Evolutionary conservation across 2,797 vertebrate species (phyloP).

Genomic region (Sebastes nivosus): DNA sequence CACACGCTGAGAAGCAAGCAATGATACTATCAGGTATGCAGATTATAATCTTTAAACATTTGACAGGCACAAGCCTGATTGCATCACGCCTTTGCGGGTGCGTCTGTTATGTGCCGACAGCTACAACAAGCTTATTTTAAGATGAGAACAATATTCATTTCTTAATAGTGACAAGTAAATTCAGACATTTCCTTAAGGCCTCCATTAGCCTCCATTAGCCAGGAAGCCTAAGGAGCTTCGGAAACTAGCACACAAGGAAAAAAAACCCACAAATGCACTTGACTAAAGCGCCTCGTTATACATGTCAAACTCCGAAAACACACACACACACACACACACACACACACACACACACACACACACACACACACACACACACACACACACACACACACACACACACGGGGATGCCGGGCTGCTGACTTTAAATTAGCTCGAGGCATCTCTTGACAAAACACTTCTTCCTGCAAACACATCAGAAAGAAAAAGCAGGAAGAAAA

Average conservation of each 20-base stretch:
- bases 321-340: too few relatives aligned
- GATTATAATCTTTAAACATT: background rate
- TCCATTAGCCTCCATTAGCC: background rate
- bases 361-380: too few relatives aligned
- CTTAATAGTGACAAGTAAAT: background rate
- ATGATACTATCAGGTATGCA: background rate
- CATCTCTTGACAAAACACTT: slow-evolving; percentile 33
- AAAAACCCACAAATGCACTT: background rate
- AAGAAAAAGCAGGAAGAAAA: slow-evolving; percentile 12
- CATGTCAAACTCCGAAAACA: slow-evolving; percentile 5
- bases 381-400: too few relatives aligned
- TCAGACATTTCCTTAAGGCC: slow-evolving; percentile 10
- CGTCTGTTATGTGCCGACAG: background rate
- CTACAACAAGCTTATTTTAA: background rate
- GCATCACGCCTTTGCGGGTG: background rate
- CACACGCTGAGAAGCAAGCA: background rate
- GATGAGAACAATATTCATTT: background rate
- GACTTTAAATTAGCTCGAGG: slow-evolving; percentile 32
- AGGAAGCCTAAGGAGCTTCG: background rate
- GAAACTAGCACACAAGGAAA: background rate
- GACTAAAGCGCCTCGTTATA: slow-evolving; percentile 40
- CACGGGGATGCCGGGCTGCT: background rate
- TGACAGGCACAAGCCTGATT: background rate
- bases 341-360: too few relatives aligned
- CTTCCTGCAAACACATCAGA: slow-evolving; percentile 22